Percentiles rank a stretch among this genome's conserved stretches.
Evolutionary conservation across 2,888 invertebrate species (phyloP).

Genomic region (Gibbula magus): DNA sequence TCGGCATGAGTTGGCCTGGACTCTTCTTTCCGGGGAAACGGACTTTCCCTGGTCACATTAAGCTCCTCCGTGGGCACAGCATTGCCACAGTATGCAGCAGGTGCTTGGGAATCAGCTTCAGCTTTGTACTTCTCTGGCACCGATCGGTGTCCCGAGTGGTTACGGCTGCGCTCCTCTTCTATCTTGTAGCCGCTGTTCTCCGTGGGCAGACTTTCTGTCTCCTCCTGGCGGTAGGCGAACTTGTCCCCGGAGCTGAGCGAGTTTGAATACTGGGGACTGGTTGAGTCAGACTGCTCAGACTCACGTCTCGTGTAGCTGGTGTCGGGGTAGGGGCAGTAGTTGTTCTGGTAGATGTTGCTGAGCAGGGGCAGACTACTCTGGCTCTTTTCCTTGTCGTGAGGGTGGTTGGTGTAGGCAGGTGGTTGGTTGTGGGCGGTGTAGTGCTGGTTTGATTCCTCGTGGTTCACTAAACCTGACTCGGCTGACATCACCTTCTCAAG

Average conservation of each 20-base stretch:
- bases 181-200: neutral
- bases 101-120: neutral
- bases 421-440: neutral
- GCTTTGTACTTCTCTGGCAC: neutral
- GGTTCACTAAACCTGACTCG: constrained; percentile 6
- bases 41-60: neutral
- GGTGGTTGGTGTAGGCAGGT: constrained; percentile 3
- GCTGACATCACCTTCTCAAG: constrained; percentile 48
- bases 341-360: neutral
- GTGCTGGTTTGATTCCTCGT: constrained; percentile 11
- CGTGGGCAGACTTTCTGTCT: constrained; percentile 6
- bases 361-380: neutral
- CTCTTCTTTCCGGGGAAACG: constrained; percentile 17
- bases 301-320: neutral
- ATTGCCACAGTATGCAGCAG: neutral
- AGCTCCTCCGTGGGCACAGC: neutral
- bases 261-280: neutral
- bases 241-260: neutral
- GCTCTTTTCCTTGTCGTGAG: constrained; percentile 26
- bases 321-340: neutral
- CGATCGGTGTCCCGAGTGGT: neutral
- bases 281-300: constrained; percentile 10
- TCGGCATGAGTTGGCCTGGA: neutral
- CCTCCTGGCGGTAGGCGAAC: constrained; percentile 15
- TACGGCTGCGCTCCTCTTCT: neutral